Conservation (phyloP, 30 jellyfish, hydroid and myxozoan genomes). For the Aurelia sp. region DNA sequence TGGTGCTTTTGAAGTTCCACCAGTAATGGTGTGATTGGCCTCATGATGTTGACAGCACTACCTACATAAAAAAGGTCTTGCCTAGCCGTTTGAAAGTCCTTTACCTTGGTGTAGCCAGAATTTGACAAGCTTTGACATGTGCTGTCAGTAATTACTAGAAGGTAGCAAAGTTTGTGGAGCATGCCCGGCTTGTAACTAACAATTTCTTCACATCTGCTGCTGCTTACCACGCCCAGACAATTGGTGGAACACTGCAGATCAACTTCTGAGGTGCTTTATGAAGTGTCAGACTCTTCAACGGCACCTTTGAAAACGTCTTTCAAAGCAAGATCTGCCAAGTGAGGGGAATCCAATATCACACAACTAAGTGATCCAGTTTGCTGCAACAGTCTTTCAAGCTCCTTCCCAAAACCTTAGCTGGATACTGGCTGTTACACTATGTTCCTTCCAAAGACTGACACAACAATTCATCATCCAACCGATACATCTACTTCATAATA, state of each 20-base stretch:
- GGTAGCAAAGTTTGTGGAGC: conserved; percentile 2
- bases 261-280: background rate
- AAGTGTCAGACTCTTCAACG: background rate
- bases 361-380: background rate
- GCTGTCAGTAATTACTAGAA: no score
- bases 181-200: conserved; percentile 24
- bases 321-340: conserved; percentile 11
- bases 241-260: background rate
- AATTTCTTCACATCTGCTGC: conserved; percentile 8
- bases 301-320: conserved; percentile 21
- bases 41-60: no score
- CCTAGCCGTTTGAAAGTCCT: no score
- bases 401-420: conserved; percentile 14
- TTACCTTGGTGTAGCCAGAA: no score
- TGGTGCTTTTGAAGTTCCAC: no score
- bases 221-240: conserved; percentile 18
- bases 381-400: conserved; percentile 5
- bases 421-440: conserved; percentile 28
- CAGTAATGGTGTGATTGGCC: no score
- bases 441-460: conserved; percentile 33
- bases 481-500: background rate
- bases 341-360: conserved; percentile 47
- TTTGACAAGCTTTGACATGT: no score
- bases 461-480: background rate
- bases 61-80: no score